Conservation (phyloP, 2,797 vertebrate species). For the Acomys russatus region DNA sequence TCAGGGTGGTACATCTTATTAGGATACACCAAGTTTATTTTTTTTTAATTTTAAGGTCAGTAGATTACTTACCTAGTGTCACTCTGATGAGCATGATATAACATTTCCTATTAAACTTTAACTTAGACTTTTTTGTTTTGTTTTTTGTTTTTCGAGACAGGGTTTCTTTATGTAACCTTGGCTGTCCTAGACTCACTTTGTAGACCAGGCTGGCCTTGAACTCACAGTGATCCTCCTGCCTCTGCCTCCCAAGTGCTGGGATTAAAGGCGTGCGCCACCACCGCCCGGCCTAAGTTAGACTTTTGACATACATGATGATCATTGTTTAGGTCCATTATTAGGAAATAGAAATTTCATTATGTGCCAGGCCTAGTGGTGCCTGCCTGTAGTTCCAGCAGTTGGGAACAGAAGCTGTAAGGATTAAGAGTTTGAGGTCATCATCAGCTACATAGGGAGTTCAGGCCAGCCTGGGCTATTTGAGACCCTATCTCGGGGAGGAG, state of each 20-base stretch:
- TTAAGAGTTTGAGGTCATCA: background rate
- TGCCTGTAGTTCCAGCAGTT: background rate
- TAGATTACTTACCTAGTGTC: background rate
- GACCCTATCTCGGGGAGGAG: background rate
- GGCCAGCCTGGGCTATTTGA: background rate
- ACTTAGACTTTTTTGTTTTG: background rate
- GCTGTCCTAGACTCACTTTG: too few relatives aligned
- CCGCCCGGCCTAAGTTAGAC: background rate
- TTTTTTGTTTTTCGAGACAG: too few relatives aligned
- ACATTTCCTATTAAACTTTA: slow-evolving; percentile 36
- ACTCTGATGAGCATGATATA: slow-evolving; percentile 34
- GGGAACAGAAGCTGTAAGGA: background rate
- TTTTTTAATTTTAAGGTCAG: background rate
- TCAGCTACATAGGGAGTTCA: background rate
- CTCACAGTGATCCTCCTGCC: too few relatives aligned
- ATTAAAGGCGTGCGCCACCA: too few relatives aligned
- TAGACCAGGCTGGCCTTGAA: too few relatives aligned
- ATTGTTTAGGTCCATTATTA: slow-evolving; percentile 37
- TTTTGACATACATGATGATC: slow-evolving; percentile 13
- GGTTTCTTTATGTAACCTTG: too few relatives aligned
- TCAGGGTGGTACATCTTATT: background rate
- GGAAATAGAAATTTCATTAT: slow-evolving; percentile 49
- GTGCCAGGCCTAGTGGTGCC: background rate
- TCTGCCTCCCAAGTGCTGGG: too few relatives aligned
- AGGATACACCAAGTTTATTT: background rate